Base-by-base conservation (phyloP, 2,888 invertebrate genomes). In the Incurvaria masculella region DNA sequence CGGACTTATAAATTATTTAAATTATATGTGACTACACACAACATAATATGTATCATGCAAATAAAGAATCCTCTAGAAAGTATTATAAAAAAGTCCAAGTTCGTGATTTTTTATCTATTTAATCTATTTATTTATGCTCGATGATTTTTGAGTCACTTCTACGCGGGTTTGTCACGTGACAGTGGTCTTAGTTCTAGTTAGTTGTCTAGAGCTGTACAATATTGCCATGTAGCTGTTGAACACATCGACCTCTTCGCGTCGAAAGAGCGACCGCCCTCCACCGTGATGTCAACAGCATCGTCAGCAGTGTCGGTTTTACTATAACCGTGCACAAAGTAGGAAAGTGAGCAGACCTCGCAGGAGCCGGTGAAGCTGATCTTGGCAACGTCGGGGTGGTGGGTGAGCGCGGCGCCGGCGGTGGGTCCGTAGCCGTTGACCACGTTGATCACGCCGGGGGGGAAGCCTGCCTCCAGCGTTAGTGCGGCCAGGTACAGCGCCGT, bases 361-460 rank as follows among this genome's bases (percentile, higher is more conserved):
- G 73, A 73, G 18, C 74, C 74, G 1, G 73, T 73, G 48, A 97
- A 97, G 0, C 95, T 94, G 11, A 97, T 82, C 71, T 94, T 94
- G 54, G 91, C 89, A 2, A 94, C 88, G 60, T 87, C 80, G 2
- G 65, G 62, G 63, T 92, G 90, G 51, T 80, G 73, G 0, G 89
- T 83, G 42, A 94, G 71, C 1, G 89, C 86, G 2, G 86, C 87
- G 11, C 94, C 94, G 1, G 91, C 86, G 0, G 64, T 65, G 39
- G 84, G 83, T 0, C 93, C 96, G 63, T 81, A 92, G 0, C 96
- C 97, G 17, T 92, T 90, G 2, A 97, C 82, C 14, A 97, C 81
- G 64, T 96, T 96, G 1, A 97, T 66, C 0, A 97, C 96, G 4
- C 96, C 96, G 17, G 87, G 81, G 0, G 96, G 96, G 54, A 95